Percentiles rank a stretch among this genome's conserved stretches.
These are phyloP conservation scores for Athripsodes cinereus DNA, from an alignment of 2,888 invertebrate species.

Conservation along the genomic window DNA sequence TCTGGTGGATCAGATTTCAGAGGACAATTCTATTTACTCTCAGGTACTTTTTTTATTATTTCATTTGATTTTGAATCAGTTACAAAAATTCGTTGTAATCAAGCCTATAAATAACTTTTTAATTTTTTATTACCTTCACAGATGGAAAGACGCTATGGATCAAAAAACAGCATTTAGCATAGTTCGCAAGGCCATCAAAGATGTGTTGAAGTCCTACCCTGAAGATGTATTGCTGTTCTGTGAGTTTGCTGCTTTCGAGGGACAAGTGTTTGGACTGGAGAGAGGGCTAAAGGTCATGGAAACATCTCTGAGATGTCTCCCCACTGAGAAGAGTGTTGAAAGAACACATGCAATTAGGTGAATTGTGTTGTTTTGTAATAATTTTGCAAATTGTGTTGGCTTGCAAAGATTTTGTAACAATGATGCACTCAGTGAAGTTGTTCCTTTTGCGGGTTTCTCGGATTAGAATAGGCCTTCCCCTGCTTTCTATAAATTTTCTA, in stretches of 20 bases:
- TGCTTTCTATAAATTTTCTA: too few relatives aligned
- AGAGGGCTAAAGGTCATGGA: slow-evolving; percentile 26
- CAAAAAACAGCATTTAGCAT: slow-evolving; percentile 7
- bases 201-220: slow-evolving; percentile 22
- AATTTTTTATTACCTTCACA: too few relatives aligned
- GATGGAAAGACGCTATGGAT: slow-evolving; percentile 8
- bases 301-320: slow-evolving; percentile 22
- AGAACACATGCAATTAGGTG: slow-evolving; percentile 20
- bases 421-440: too few relatives aligned
- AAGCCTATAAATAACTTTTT: too few relatives aligned
- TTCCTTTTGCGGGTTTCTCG: too few relatives aligned
- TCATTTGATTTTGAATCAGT: background rate
- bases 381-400: too few relatives aligned
- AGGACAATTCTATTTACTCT: slow-evolving; percentile 34
- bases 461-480: too few relatives aligned
- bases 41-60: slow-evolving; percentile 10
- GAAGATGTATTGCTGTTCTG: slow-evolving; percentile 32
- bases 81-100: too few relatives aligned
- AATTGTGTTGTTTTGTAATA: background rate
- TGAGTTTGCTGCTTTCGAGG: slow-evolving; percentile 36
- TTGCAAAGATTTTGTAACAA: too few relatives aligned
- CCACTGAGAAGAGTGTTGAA: slow-evolving; percentile 7
- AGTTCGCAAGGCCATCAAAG: slow-evolving; percentile 22
- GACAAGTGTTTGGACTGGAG: slow-evolving; percentile 23
- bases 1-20: slow-evolving; percentile 60